A percentile compares a stretch with the other conserved stretches of the same genome.
phyloP scores from a whole-genome alignment of 2,888 invertebrate species.

The Oscheius myriophilus region DNA sequence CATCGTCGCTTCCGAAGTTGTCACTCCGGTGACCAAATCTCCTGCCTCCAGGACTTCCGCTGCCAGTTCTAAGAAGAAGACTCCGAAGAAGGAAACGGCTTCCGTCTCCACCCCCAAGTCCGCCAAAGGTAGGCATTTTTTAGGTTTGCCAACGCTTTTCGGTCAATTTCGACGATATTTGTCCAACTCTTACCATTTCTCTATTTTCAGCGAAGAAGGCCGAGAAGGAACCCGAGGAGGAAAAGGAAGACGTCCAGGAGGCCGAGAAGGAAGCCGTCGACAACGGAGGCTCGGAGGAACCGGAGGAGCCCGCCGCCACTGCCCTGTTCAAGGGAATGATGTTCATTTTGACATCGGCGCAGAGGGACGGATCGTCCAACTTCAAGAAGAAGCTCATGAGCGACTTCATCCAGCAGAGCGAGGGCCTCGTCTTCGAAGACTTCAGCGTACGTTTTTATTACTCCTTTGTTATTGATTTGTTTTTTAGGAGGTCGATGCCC shows the following conservation, averaged over 20 bases:
- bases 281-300: neutral
- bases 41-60: conserved; percentile 5
- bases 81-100: neutral
- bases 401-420: conserved; percentile 54
- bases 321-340: conserved; percentile 28
- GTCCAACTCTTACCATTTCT: neutral
- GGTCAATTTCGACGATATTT: neutral
- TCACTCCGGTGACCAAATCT: neutral
- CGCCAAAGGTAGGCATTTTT: neutral
- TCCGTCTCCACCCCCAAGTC: neutral
- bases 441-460: conserved; percentile 40
- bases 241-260: neutral
- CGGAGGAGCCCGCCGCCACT: conserved; percentile 5
- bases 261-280: conserved; percentile 18
- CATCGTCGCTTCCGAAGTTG: conserved; percentile 6
- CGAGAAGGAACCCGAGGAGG: conserved; percentile 11
- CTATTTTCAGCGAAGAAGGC: neutral
- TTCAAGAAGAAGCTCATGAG: conserved; percentile 65
- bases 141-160: neutral
- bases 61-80: no score
- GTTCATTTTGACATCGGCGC: conserved; percentile 69
- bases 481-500: conserved; percentile 33
- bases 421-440: conserved; percentile 64
- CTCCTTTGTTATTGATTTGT: neutral
- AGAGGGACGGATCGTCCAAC: conserved; percentile 36